A percentile compares a stretch with the other conserved stretches of the same genome.
phyloP scores from a whole-genome alignment of 2,888 invertebrate species.

The Troides oblongomaculatus region DNA sequence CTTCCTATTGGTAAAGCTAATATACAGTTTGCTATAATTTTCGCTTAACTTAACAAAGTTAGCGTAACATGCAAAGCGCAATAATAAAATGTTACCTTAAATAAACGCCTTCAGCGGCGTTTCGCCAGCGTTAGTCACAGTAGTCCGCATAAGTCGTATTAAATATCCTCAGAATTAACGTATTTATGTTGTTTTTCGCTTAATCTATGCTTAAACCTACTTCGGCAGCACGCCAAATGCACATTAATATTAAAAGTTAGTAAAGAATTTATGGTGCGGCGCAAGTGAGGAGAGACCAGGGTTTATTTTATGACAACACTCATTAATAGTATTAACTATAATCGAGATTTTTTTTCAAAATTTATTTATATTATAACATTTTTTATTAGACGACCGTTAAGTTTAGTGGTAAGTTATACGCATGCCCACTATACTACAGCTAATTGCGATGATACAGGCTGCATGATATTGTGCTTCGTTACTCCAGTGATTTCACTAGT shows the following conservation, averaged over 20 bases:
- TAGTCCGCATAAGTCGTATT: slow-evolving; percentile 22
- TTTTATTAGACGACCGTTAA: too few relatives aligned
- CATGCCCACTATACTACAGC: too few relatives aligned
- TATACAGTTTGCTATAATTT: too few relatives aligned
- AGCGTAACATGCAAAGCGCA: slow-evolving; percentile 14
- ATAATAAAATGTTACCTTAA: slow-evolving; percentile 20
- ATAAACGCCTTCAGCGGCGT: slow-evolving; percentile 12
- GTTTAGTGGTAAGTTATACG: too few relatives aligned
- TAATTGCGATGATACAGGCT: too few relatives aligned
- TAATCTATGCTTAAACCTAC: slow-evolving; percentile 65
- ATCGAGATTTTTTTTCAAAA: too few relatives aligned
- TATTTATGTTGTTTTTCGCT: slow-evolving; percentile 57
- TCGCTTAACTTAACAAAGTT: not conserved
- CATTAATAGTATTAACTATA: too few relatives aligned
- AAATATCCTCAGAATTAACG: slow-evolving; percentile 31
- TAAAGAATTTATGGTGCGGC: slow-evolving; percentile 42
- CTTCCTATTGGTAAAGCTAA: too few relatives aligned
- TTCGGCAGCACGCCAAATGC: slow-evolving; percentile 64
- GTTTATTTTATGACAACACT: too few relatives aligned
- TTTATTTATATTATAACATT: too few relatives aligned
- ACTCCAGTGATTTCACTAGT: too few relatives aligned
- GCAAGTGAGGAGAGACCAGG: slow-evolving; percentile 9
- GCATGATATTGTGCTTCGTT: too few relatives aligned
- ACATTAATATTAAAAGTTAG: slow-evolving; percentile 72
- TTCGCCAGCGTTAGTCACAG: slow-evolving; percentile 10